Base-by-base conservation (phyloP, 1,140 invertebrate species). In the Drosophila erecta region DNA sequence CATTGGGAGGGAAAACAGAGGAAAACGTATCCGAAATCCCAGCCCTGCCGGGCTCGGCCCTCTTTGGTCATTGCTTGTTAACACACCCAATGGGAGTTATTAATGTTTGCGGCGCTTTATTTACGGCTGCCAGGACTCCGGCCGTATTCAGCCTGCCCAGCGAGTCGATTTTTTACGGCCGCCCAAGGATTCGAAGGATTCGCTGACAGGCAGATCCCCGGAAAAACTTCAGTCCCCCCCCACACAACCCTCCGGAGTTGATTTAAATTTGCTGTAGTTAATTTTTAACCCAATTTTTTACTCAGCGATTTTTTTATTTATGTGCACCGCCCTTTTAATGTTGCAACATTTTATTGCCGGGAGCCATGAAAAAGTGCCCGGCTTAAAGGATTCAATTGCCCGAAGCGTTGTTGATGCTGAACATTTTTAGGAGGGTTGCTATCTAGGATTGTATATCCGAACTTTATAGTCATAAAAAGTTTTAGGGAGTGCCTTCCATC, bases 21-120 rank as follows among this genome's bases (percentile, higher is more conserved):
- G 72, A 66, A 50, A 78, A 72, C 65, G 70, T 54, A 78, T 67
- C 53, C 69, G 60, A 81, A 86, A 87, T 86, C 78, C 75, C 76
- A 75, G 83, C 20, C 38, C 43, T 38, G 49, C 30, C 44, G 57
- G 49, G 37, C 17, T 41, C 60, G 75, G 70, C 83, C 83, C 79
- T 60, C 61, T 83, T 89, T 89, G 83, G 83, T 89, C 83, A 87
- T 87, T 87, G 83, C 83, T 86, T 87, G 83, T 87, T 87, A 87
- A 87, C 83, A 87, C 83, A 87, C 83, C 83, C 83, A 87, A 89
- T 79, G 83, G 83, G 83, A 87, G 83, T 87, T 87, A 87, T 87
- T 87, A 87, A 87, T 87, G 83, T 87, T 89, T 89, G 83, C 58
- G 71, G 79, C 47, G 83, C 84, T 87, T 87, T 87, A 87, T 87